Evolutionary conservation across 1,140 invertebrate genomes (phyloP), one percentile per base, ranked within the genome.

Genomic region (Tetragonula clypearis): DNA sequence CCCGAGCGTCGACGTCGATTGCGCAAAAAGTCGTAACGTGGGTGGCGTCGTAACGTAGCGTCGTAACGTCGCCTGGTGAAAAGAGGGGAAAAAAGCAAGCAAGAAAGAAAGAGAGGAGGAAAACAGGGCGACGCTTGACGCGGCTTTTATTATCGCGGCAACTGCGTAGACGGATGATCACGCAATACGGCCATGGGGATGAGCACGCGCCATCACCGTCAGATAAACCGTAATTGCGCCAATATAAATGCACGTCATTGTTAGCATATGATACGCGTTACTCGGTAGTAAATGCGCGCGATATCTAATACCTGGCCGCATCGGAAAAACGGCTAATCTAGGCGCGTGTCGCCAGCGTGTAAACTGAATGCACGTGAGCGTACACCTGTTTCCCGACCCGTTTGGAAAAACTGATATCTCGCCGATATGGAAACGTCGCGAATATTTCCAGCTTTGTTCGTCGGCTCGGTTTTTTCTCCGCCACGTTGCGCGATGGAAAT

Each of bases 201-300:
- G 53, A 81, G 78, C 78, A 80, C 83, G 78, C 78, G 78, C 55
- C 73, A 66, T 62, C 21, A 41, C n/a, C 56, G 26, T 14, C 41
- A 68, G 83, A 85, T 85, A 81, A 85, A 81, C 83, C 71, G 68
- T 81, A 85, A 85, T 85, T 85, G 77, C 83, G 71, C 83, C 60
- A 85, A 81, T 85, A 81, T 81, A 73, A 85, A 65, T 68, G 83
- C 83, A 74, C 56, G 83, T 85, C 78, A 85, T 79, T 84, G 82
- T 79, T 84, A 62, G 76, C 82, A 84, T 68, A 79, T 79, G 82
- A 84, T 84, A 84, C 68, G 41, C 30, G 76, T 35, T 60, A 35
- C 62, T 49, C 65, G 81, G 77, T 72, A 84, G 82, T 62, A 60
- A 79, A 84, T 79, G 30, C 82, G 76, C 49, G 82, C 82, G 76